Evolutionary conservation across 2,888 invertebrate species (phyloP).

Genomic region (Adelphocoris suturalis): DNA sequence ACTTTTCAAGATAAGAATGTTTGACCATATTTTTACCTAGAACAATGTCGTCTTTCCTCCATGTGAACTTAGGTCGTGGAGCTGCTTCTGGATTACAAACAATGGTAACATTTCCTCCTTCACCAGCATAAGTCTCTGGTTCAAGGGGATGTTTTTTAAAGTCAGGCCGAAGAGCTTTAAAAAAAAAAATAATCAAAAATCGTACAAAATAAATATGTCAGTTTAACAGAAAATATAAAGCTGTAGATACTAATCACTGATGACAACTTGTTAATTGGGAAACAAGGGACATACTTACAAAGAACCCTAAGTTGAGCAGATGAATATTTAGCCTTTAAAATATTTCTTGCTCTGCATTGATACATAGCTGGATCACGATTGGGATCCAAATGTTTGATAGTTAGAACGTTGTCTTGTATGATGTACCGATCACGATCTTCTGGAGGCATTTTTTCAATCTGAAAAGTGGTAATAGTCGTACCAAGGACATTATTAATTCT

Average conservation of each 20-base stretch:
- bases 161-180: slow-evolving; percentile 85
- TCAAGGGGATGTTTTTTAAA: slow-evolving; percentile 94
- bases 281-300: slow-evolving; percentile 80
- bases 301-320: slow-evolving; percentile 94
- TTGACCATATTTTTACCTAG: slow-evolving; percentile 78
- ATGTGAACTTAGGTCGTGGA: slow-evolving; percentile 91
- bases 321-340: slow-evolving; percentile 90
- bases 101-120: slow-evolving; percentile 94
- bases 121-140: slow-evolving; percentile 93
- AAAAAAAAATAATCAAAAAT: neutral
- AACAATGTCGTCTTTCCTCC: slow-evolving; percentile 92
- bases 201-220: neutral
- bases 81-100: slow-evolving; percentile 96
- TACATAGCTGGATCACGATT: slow-evolving; percentile 95
- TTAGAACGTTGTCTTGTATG: slow-evolving; percentile 92
- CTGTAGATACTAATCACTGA: neutral
- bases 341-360: slow-evolving; percentile 94
- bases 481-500: too few species aligned
- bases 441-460: slow-evolving; percentile 78
- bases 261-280: neutral
- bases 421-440: slow-evolving; percentile 88
- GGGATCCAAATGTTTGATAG: slow-evolving; percentile 86
- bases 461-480: slow-evolving; percentile 22
- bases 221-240: neutral
- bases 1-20: too few species aligned